Evolutionary conservation across 2,113 vertebrate species (phyloP).

Genomic region (Centropus bengalensis): DNA sequence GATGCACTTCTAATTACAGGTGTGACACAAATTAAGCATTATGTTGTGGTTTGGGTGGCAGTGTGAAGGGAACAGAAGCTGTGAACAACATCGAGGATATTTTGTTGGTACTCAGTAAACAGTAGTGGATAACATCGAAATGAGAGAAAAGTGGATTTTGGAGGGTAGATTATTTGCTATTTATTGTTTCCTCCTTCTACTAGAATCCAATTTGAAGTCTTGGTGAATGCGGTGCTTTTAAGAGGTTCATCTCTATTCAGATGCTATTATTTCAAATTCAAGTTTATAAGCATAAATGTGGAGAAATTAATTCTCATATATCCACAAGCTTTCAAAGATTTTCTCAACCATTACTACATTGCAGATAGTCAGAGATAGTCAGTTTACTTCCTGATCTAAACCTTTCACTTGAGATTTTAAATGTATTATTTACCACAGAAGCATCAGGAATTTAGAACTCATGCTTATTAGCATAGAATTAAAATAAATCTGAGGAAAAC

Average conservation of each 20-base stretch:
- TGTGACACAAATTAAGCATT: background rate
- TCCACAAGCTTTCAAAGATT: background rate
- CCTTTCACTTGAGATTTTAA: slow-evolving; percentile 32
- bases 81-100: background rate
- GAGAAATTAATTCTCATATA: background rate
- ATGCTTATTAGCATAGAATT: slow-evolving; percentile 39
- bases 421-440: slow-evolving; percentile 34
- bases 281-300: slow-evolving; percentile 16
- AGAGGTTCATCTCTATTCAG: background rate
- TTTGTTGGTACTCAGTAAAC: background rate
- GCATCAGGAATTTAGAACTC: background rate
- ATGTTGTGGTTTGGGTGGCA: background rate
- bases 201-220: background rate
- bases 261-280: slow-evolving; percentile 24
- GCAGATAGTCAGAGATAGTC: background rate
- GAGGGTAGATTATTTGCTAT: background rate
- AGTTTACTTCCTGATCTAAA: slow-evolving; percentile 7
- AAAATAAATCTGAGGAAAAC: slow-evolving; percentile 46
- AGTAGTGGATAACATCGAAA: background rate
- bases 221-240: background rate
- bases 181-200: background rate
- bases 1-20: background rate
- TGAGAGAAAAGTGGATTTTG: background rate
- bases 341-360: background rate
- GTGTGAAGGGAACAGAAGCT: background rate